phyloP scores from a whole-genome alignment of 2,113 vertebrate species.

The Malurus cyaneus region DNA sequence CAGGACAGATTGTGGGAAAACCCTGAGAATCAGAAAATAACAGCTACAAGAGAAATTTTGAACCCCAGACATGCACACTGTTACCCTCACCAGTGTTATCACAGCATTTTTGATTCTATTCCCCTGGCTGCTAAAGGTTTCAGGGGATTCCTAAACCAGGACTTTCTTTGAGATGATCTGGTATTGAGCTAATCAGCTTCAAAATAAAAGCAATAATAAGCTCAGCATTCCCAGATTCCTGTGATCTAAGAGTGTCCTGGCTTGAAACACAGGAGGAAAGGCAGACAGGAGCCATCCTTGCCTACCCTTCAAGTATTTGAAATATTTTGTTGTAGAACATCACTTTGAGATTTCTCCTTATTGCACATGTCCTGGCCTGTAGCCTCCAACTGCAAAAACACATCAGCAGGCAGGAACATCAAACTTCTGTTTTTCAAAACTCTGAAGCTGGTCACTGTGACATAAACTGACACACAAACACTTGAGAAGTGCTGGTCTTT shows the following conservation, averaged over 20 bases:
- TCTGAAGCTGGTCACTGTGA: not conserved
- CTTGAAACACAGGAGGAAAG: not conserved
- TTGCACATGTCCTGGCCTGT: not conserved
- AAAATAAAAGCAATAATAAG: not conserved
- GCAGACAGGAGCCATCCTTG: not conserved
- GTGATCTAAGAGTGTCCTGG: not conserved
- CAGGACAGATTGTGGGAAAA: not conserved
- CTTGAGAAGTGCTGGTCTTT: not conserved
- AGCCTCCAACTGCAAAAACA: not conserved
- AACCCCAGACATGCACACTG: not conserved
- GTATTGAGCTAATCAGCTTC: not conserved
- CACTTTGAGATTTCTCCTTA: not conserved
- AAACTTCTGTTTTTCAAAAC: not conserved
- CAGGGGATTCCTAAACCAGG: not conserved
- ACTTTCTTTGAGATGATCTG: not conserved
- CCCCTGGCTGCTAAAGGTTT: not conserved
- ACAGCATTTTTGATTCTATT: not conserved
- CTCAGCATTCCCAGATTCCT: not conserved
- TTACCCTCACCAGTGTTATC: not conserved
- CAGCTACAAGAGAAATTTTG: not conserved
- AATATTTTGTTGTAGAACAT: not conserved
- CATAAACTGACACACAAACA: not conserved
- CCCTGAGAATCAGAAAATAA: not conserved
- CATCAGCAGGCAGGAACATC: not conserved
- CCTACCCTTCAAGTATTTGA: not conserved